Base-by-base conservation (phyloP, 2,888 invertebrate genomes). In the Torymus auratus region DNA sequence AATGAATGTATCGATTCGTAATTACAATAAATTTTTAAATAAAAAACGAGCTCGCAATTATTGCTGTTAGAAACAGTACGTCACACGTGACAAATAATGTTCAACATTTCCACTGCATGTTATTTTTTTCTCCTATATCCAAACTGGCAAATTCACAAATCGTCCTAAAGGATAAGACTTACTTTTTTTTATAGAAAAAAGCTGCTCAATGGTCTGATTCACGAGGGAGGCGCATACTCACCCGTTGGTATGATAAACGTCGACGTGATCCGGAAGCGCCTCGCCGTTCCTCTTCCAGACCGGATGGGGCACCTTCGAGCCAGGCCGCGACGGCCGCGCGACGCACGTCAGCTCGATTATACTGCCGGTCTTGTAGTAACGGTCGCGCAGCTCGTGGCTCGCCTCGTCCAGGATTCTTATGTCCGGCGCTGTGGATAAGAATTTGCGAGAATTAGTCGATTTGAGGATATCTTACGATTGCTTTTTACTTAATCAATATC, bases 331-430 rank as follows among this genome's bases (percentile, higher is more conserved):
- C 67, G 92, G 89, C 15, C 91, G 91, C 61, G 92, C 92, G 85
- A 92, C 90, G 84, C 95, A 95, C 53, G 94, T 93, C 83, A 95
- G 91, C 89, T 95, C 95, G 85, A 95, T 94, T 77, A 94, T 93
- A 89, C 95, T 95, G 85, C 95, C 95, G 52, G 94, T 93, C 91
- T 95, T 95, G 90, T 95, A 95, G 89, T 94, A 95, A 86, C 94
- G 93, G 90, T 95, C 95, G 86, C 93, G 93, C 73, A 95, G 92
- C 88, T 94, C 94, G 86, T 95, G 93, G 74, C 94, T 94, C 86
- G 94, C 94, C 86, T 95, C 95, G 86, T 95, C 95, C 73, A 94
- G 93, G 88, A 95, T 94, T 85, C 94, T 93, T 83, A 95, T 92
- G 82, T 95, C 93, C 69, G 95, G 95, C 82, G 95, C 95, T 95